Evolutionary conservation across 2,888 invertebrate species (phyloP), one percentile per base, ranked within the genome.

Genomic region (Chouioia cunea): DNA sequence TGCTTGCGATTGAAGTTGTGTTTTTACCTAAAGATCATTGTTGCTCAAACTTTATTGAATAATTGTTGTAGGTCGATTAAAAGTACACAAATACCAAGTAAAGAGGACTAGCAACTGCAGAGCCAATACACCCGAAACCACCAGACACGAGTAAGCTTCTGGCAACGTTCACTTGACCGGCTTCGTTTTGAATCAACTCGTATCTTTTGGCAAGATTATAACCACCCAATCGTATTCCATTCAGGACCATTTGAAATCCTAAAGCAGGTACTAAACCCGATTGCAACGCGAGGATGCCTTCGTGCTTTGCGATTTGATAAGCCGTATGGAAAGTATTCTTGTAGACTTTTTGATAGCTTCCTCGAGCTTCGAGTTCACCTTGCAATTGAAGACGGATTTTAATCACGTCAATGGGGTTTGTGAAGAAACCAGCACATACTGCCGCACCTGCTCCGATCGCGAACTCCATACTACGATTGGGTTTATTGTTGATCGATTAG

Each of bases 351-450:
- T 88, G 87, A 80, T 96, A 94, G 0, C 91, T 87, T 0, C 95
- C 95, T 52, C 89, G 89, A 0, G 91, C 90, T 71, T 89, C 89
- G 27, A 97, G 83, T 86, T 97, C 94, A 0, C 94, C 94, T 82
- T 97, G 97, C n/a, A 97, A 87, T 82, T 97, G 97, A 79, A 97
- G 90, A n/a, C 97, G 89, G 0, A 94, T 96, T 86, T 97, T 97
- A 15, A 96, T 86, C 2, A 97, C 96, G 82, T 97, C 97, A 77
- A 96, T 89, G 0, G 97, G 97, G 84, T 97, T 97, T 0, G 96
- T 95, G 81, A 96, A 93, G 53, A 94, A 81, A 4, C 94, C 93
- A 0, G 96, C 96, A 43, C 93, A 92, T 81, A 93, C 91, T 0
- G 95, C 94, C 0, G 93, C 93, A 1, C 89, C 77, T 0, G 92